Evolutionary conservation across 2,113 vertebrate species (phyloP).

Genomic region (Psammodynastes pulverulentus): DNA sequence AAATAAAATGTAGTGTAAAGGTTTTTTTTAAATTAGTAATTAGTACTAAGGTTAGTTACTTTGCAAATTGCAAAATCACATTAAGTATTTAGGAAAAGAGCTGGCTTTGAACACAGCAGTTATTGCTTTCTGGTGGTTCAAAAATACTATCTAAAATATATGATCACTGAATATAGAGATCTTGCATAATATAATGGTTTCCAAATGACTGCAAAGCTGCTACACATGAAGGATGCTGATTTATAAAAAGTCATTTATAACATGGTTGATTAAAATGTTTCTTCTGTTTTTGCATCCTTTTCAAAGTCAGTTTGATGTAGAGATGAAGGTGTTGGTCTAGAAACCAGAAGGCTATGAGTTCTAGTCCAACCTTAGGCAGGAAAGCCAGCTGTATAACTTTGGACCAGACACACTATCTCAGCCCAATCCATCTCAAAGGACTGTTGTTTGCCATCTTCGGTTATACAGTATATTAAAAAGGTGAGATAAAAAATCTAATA

Average conservation of each 20-base stretch:
- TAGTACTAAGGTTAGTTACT: neutral
- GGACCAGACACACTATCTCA: neutral
- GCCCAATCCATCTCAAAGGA: neutral
- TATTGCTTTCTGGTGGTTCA: neutral
- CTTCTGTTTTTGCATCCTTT: neutral
- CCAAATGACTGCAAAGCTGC: neutral
- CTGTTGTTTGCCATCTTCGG: neutral
- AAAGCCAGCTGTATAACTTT: neutral
- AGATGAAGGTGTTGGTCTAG: neutral
- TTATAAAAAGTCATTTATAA: neutral
- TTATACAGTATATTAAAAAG: neutral
- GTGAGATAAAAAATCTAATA: neutral
- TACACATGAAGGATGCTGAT: neutral
- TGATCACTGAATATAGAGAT: neutral
- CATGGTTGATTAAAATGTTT: neutral
- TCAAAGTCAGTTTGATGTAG: neutral
- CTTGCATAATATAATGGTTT: neutral
- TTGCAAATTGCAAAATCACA: neutral
- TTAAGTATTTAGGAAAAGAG: neutral
- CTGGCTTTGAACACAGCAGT: neutral
- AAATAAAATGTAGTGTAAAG: neutral
- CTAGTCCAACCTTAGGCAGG: neutral
- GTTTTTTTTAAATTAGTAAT: neutral
- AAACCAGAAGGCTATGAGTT: neutral
- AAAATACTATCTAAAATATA: neutral